Evolutionary conservation across 2,888 invertebrate genomes (phyloP).

Genomic region (Pelosia muscerda): DNA sequence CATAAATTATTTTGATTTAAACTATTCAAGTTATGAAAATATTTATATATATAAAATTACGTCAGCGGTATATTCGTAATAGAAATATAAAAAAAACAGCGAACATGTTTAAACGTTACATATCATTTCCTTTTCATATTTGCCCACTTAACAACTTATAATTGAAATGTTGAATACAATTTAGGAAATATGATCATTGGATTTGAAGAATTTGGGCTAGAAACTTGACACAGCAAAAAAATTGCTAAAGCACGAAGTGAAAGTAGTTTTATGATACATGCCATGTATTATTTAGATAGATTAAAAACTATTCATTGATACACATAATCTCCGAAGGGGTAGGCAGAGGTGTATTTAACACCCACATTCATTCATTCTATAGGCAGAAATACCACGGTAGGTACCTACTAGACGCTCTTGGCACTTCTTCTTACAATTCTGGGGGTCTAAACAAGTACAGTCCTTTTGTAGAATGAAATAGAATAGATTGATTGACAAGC

Average conservation of each 20-base stretch:
- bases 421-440: too few relatives aligned
- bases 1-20: not conserved
- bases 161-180: not conserved
- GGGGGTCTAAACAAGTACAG: too few relatives aligned
- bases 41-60: not conserved
- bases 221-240: not conserved
- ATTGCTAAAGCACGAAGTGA: not conserved
- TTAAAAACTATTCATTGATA: too few relatives aligned
- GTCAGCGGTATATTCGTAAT: not conserved
- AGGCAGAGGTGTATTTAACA: too few relatives aligned
- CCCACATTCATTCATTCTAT: too few relatives aligned
- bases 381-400: too few relatives aligned
- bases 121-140: not conserved
- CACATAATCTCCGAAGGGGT: too few relatives aligned
- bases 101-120: not conserved
- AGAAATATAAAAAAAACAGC: not conserved
- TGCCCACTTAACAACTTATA: not conserved
- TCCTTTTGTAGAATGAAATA: too few relatives aligned
- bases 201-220: not conserved
- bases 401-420: too few relatives aligned
- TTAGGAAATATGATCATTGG: not conserved
- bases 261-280: conserved; percentile 5
- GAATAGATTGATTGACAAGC: too few relatives aligned
- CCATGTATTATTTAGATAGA: not conserved
- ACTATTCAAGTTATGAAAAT: not conserved